phyloP scores from a whole-genome alignment of 2,888 invertebrate species.

The Apodemia zela region DNA sequence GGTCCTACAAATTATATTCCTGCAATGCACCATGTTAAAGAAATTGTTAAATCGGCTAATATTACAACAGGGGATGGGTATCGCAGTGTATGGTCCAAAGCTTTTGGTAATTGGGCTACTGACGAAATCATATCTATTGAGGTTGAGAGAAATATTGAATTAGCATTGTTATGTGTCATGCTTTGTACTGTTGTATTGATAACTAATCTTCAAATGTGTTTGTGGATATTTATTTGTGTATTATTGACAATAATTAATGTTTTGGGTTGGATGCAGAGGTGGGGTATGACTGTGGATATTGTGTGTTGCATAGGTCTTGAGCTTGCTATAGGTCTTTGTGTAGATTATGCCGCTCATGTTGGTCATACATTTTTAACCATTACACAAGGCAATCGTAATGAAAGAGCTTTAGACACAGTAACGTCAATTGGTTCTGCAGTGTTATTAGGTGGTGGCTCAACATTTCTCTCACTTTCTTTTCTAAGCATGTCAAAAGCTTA shows the following conservation, averaged over 20 bases:
- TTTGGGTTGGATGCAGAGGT: conserved; percentile 88
- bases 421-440: conserved; percentile 88
- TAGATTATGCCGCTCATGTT: conserved; percentile 91
- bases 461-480: conserved; percentile 85
- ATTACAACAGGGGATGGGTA: conserved; percentile 82
- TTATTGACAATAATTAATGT: conserved; percentile 87
- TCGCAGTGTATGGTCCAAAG: conserved; percentile 85
- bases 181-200: conserved; percentile 87
- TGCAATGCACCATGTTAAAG: conserved; percentile 84
- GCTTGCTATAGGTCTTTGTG: conserved; percentile 89
- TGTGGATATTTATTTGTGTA: conserved; percentile 89
- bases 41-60: conserved; percentile 76
- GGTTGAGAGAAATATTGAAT: conserved; percentile 86
- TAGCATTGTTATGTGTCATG: conserved; percentile 90
- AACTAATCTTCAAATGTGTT: conserved; percentile 87
- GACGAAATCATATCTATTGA: conserved; percentile 89
- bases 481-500: conserved; percentile 87
- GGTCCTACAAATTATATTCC: conserved; percentile 85
- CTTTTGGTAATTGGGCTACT: conserved; percentile 87
- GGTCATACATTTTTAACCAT: conserved; percentile 89
- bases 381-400: conserved; percentile 71
- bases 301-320: conserved; percentile 90
- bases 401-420: conserved; percentile 83
- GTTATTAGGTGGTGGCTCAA: conserved; percentile 88
- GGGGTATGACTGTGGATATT: conserved; percentile 91